phyloP scores from a whole-genome alignment of 2,113 vertebrate genomes.

The Mormoops blainvillei region DNA sequence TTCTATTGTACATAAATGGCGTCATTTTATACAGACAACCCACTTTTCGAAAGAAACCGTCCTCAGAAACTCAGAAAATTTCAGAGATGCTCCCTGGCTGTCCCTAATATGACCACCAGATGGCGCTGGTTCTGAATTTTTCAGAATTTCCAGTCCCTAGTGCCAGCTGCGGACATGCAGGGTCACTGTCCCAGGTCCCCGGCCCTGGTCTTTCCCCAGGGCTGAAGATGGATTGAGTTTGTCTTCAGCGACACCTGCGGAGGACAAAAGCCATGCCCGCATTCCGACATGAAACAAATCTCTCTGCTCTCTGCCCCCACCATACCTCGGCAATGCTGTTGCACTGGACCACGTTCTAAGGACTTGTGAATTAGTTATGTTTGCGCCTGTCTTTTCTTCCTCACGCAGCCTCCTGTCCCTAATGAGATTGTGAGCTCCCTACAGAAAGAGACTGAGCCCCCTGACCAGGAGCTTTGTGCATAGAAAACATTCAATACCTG shows the following conservation, averaged over 20 bases:
- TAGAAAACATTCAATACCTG: background rate
- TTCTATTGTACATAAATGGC: background rate
- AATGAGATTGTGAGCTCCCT: background rate
- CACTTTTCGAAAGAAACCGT: background rate
- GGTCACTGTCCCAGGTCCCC: no score
- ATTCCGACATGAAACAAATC: background rate
- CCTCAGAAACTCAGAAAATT: background rate
- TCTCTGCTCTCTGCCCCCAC: background rate
- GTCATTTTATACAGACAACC: background rate
- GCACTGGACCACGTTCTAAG: background rate
- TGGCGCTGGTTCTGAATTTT: constrained; percentile 56
- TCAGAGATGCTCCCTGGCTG: background rate
- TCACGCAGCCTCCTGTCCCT: background rate
- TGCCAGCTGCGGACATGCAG: background rate
- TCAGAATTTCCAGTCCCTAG: background rate
- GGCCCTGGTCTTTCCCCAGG: background rate
- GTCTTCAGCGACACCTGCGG: background rate
- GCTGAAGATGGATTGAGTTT: background rate
- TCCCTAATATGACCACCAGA: background rate
- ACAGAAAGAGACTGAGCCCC: background rate
- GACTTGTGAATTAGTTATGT: background rate
- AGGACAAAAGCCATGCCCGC: background rate
- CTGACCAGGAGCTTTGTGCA: background rate
- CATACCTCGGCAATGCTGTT: accelerated
- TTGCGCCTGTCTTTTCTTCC: background rate